Base-by-base conservation (phyloP, 2,888 invertebrate genomes). In the Callyntrura guangdongensis region DNA sequence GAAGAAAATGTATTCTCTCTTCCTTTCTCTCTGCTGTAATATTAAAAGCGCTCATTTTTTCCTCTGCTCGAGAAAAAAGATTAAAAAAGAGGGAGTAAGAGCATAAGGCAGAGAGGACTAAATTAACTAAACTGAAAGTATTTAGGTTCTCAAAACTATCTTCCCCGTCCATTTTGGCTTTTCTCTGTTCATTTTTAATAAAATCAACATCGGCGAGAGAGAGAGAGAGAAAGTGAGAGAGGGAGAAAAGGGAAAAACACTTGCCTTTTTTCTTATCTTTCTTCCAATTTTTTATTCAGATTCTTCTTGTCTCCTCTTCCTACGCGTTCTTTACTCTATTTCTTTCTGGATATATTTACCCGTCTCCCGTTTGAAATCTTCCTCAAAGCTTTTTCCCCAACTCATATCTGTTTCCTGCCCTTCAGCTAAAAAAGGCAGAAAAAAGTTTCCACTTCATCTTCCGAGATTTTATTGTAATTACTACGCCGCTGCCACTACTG, bases 361-460 rank as follows among this genome's bases (percentile, higher is more conserved):
- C 4, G 47, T 36, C 27, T 27, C 25, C 25, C 20, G 8, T 20
- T 49, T 25, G 12, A 27, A 56, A 64, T 84, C 56, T 69, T 72
- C 25, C 53, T 72, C 25, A 53, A 72, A 69, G 36, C 56, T n/a
- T 56, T 25, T 27, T 36, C 69, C 27, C 8, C 77, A 72, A 77
- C 77, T 47, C 56, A 53, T n/a, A 45, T 77, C 77, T 53, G 53
- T 36, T 22, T 81, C 25, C 22, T 77, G 2, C 3, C 20, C 27
- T 61, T 61, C 9, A 61, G 47, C 49, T 25, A 59, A 56, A 12
- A 20, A 0, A 5, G 82, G n/a, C n/a, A n/a, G 17, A 59, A 74
- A 83, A 89, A 89, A 89, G 83, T 89, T 89, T 89, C 74, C 72
- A 83, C 88, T 89, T 89, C 82, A 89, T 89, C 82, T 83, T 89